phyloP scores from a whole-genome alignment of 2,797 vertebrate genomes.

The Cuculus canorus region DNA sequence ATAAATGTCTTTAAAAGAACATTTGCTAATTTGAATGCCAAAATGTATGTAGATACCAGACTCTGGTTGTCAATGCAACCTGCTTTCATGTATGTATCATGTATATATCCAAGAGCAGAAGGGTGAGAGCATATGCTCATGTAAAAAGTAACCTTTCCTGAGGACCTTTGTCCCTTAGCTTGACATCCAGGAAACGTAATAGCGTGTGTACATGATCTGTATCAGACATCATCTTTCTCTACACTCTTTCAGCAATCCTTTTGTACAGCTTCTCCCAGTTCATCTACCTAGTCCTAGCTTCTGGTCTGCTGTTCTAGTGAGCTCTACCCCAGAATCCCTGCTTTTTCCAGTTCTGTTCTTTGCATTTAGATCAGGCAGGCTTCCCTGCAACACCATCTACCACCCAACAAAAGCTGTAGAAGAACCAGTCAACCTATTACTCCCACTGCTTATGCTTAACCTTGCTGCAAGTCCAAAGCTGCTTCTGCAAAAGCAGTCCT shows the following conservation, averaged over 20 bases:
- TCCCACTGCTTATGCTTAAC: not conserved
- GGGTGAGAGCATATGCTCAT: not conserved
- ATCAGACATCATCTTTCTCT: not conserved
- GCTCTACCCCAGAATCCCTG: not conserved
- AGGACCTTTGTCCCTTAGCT: not conserved
- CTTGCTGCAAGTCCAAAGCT: not conserved
- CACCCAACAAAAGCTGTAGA: not conserved
- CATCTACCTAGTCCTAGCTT: not conserved
- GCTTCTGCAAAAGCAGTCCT: not conserved
- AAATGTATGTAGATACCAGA: accelerated
- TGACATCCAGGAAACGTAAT: not conserved
- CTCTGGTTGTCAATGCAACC: not conserved
- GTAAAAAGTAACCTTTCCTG: not conserved
- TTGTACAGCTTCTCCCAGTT: not conserved
- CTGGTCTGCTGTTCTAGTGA: not conserved
- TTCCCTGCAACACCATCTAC: not conserved
- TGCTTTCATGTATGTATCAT: not conserved
- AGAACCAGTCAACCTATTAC: not conserved
- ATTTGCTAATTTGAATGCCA: not conserved
- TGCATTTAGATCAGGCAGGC: not conserved
- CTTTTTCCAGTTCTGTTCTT: not conserved
- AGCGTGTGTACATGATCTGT: not conserved
- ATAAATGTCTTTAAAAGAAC: not conserved
- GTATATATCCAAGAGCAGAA: not conserved
- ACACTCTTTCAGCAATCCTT: not conserved